Evolutionary conservation across 2,113 vertebrate genomes (phyloP).

Genomic region (Nipponia nippon): DNA sequence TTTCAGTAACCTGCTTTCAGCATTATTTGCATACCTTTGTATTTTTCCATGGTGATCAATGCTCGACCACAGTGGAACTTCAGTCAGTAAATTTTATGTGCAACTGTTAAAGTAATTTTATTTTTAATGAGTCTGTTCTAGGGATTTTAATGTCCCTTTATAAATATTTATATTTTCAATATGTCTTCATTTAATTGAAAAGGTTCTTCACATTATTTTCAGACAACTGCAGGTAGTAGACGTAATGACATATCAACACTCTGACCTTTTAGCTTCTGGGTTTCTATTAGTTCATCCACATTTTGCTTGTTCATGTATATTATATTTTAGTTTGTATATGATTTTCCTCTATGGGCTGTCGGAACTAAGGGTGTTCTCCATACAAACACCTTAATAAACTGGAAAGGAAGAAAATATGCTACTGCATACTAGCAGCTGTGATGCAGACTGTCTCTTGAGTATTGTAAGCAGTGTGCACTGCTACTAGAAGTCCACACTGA

Average conservation of each 20-base stretch:
- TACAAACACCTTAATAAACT: conserved; percentile 45
- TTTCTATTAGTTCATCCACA: conserved; percentile 64
- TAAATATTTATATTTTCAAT: conserved; percentile 78
- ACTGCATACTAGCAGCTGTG: not conserved
- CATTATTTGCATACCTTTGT: conserved; percentile 57
- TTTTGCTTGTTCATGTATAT: conserved; percentile 64
- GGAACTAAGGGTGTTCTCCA: conserved; percentile 1
- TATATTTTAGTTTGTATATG: conserved; percentile 65
- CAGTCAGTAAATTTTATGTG: conserved; percentile 63
- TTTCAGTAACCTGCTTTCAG: conserved; percentile 23
- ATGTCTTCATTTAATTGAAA: conserved; percentile 75
- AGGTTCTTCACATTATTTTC: conserved; percentile 69
- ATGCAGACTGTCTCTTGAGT: not conserved
- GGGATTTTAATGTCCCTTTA: conserved; percentile 69
- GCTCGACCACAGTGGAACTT: not conserved
- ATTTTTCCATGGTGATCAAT: conserved; percentile 53
- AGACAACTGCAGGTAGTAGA: conserved; percentile 64
- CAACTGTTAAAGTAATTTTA: conserved; percentile 59
- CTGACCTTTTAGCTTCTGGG: conserved; percentile 73
- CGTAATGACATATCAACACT: conserved; percentile 65
- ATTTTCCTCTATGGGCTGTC: conserved; percentile 28
- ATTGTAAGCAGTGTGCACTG: not conserved
- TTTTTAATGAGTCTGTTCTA: conserved; percentile 63
- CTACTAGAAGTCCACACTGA: conserved; percentile 6
- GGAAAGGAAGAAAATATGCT: conserved; percentile 7